phyloP scores from a whole-genome alignment of 2,113 vertebrate species.

The Lepus americanus region DNA sequence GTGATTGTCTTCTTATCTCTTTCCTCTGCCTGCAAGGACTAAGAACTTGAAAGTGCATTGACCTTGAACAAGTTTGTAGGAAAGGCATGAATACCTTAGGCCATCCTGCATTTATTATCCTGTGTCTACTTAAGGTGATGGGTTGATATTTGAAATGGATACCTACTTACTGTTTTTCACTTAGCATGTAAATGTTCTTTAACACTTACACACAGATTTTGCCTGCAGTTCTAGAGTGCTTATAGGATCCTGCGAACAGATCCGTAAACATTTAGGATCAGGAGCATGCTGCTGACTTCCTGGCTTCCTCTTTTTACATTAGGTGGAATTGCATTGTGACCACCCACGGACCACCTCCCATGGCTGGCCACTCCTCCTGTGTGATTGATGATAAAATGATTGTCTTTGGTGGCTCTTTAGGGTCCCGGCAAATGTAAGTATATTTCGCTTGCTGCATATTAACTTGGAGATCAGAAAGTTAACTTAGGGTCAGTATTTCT shows the following conservation, averaged over 20 bases:
- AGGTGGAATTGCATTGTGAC: conserved; percentile 99
- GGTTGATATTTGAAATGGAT: not conserved
- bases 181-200: not conserved
- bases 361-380: conserved; percentile 98
- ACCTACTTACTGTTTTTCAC: not conserved
- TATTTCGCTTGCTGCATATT: not conserved
- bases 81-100: not conserved
- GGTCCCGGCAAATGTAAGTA: conserved; percentile 97
- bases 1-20: not conserved
- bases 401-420: conserved; percentile 97
- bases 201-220: no score
- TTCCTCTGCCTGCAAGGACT: not conserved
- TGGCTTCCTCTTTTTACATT: not conserved
- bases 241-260: no score
- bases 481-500: not conserved
- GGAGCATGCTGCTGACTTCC: not conserved
- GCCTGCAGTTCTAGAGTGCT: not conserved
- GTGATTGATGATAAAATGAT: conserved; percentile 97
- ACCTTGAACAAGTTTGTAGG: not conserved
- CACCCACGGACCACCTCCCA: conserved; percentile 97
- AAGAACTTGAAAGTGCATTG: not conserved
- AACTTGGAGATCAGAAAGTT: conserved; percentile 12
- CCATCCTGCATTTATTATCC: not conserved
- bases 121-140: not conserved
- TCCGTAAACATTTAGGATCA: not conserved